Evolutionary conservation across 1,140 invertebrate species (phyloP).

Genomic region (Probaryconus sp.): DNA sequence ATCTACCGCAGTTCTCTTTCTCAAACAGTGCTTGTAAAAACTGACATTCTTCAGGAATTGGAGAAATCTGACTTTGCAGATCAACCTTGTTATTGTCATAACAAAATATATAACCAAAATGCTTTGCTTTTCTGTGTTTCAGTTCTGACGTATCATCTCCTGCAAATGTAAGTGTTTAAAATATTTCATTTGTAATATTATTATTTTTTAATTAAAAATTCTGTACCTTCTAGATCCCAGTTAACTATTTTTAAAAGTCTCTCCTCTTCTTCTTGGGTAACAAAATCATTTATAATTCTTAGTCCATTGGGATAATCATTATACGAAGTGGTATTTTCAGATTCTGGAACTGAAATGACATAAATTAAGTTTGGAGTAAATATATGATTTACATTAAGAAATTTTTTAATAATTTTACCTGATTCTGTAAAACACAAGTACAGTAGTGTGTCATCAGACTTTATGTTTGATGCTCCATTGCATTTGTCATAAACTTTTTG

Average conservation of each 20-base stretch:
- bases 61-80: slow-evolving; percentile 81
- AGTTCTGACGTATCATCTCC: slow-evolving; percentile 76
- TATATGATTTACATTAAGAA: no score
- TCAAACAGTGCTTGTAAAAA: slow-evolving; percentile 83
- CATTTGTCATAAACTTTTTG: slow-evolving; percentile 77
- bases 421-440: slow-evolving; percentile 83
- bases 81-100: slow-evolving; percentile 95
- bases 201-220: slow-evolving; percentile 6
- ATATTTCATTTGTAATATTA: slow-evolving; percentile 1
- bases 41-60: slow-evolving; percentile 86
- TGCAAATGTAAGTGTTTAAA: slow-evolving; percentile 39
- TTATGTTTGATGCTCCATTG: slow-evolving; percentile 79
- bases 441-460: slow-evolving; percentile 79
- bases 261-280: slow-evolving; percentile 85
- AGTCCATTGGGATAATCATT: slow-evolving; percentile 83
- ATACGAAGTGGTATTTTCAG: slow-evolving; percentile 61
- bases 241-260: slow-evolving; percentile 82
- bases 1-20: slow-evolving; percentile 74
- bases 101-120: slow-evolving; percentile 96
- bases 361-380: slow-evolving; percentile 25
- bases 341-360: slow-evolving; percentile 72
- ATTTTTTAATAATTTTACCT: no score
- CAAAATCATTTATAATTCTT: slow-evolving; percentile 85
- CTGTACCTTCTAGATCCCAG: slow-evolving; percentile 77
- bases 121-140: slow-evolving; percentile 93